These are phyloP conservation scores for Macroteleia sp. DNA, from an alignment of 2,888 invertebrate species.

Conservation along the genomic window DNA sequence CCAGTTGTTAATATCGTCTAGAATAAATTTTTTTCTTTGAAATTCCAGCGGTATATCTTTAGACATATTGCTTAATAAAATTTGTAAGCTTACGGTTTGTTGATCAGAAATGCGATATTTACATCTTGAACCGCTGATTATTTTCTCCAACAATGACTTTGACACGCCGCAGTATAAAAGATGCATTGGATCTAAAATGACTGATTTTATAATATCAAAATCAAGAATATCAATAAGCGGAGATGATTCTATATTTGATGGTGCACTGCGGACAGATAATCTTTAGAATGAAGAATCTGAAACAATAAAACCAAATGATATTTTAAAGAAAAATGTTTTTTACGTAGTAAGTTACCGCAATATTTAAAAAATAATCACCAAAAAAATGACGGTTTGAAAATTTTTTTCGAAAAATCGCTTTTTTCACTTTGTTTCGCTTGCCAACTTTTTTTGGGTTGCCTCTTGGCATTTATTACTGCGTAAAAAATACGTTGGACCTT, in stretches of 20 bases:
- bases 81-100: not conserved
- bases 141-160: constrained; percentile 6
- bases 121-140: constrained; percentile 4
- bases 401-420: too few relatives aligned
- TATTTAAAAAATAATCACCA: too few relatives aligned
- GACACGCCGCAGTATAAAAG: constrained; percentile 8
- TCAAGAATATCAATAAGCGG: constrained; percentile 11
- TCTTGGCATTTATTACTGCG: too few relatives aligned
- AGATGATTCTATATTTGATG: not conserved
- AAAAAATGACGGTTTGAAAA: too few relatives aligned
- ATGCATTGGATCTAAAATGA: constrained; percentile 20
- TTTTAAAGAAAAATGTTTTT: too few relatives aligned
- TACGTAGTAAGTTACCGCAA: too few relatives aligned
- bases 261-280: too few relatives aligned
- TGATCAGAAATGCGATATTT: constrained; percentile 7
- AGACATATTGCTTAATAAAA: constrained; percentile 14
- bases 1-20: constrained; percentile 8
- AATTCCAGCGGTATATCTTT: constrained; percentile 11
- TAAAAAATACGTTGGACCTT: constrained; percentile 16
- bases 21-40: constrained; percentile 8
- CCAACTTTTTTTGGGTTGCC: too few relatives aligned
- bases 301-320: too few relatives aligned
- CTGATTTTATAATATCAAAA: constrained; percentile 2
- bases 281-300: too few relatives aligned
- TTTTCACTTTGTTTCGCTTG: too few relatives aligned